Percentiles rank a stretch among this genome's conserved stretches.
Conservation (phyloP, 1,140 invertebrate species). For the Spodoptera frugiperda region DNA sequence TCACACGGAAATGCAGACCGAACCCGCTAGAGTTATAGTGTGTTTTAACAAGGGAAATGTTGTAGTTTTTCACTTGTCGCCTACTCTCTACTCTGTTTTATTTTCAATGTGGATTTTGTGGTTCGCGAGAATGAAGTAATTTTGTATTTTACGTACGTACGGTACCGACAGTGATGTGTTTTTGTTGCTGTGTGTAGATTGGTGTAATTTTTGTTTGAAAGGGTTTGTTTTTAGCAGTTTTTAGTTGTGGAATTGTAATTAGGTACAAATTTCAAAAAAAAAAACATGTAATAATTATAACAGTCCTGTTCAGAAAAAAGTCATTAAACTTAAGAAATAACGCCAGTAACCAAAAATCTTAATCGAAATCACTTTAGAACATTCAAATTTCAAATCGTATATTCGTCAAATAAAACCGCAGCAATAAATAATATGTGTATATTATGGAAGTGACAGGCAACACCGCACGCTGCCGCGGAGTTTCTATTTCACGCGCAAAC, state of each 20-base stretch:
- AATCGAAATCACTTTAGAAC: neutral
- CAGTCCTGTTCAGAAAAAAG: no score
- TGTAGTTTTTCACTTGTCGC: slow-evolving; percentile 79
- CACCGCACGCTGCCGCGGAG: slow-evolving; percentile 14
- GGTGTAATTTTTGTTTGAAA: neutral
- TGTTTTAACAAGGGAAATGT: slow-evolving; percentile 77
- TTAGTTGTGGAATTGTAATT: no score
- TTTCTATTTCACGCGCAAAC: slow-evolving; percentile 54
- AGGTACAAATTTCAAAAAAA: no score
- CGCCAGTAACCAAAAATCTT: no score
- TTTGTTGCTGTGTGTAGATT: neutral
- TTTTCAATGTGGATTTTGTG: slow-evolving; percentile 45
- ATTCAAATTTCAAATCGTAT: neutral
- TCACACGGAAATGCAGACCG: slow-evolving; percentile 71
- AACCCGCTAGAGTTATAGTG: slow-evolving; percentile 73
- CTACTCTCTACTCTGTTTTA: slow-evolving; percentile 53
- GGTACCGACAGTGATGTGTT: neutral
- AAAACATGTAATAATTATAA: no score
- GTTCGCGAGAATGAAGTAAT: slow-evolving; percentile 34
- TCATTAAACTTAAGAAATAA: no score
- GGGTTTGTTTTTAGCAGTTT: neutral
- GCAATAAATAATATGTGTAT: slow-evolving; percentile 38
- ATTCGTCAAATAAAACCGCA: slow-evolving; percentile 19
- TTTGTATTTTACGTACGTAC: neutral
- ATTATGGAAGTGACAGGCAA: slow-evolving; percentile 46